A percentile compares a stretch with the other conserved stretches of the same genome.
Conservation (phyloP, 2,888 invertebrate genomes). For the Harpalus rubripes region DNA sequence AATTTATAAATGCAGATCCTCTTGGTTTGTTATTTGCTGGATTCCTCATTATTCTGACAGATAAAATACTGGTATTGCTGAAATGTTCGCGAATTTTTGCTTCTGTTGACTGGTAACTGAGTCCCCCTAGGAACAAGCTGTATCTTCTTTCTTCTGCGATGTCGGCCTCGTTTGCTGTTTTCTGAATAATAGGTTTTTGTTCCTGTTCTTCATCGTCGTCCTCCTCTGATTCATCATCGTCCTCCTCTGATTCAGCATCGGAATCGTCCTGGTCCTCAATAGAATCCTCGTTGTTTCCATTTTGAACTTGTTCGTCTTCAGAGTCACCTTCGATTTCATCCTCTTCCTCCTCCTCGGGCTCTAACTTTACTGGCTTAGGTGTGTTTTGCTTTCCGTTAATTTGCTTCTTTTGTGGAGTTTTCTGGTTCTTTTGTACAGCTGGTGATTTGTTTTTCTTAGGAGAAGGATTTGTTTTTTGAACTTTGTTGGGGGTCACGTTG, state of each 20-base stretch:
- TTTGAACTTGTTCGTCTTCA: constrained; percentile 5
- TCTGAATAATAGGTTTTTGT: background rate
- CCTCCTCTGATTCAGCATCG: background rate
- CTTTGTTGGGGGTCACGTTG: background rate
- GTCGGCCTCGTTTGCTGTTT: background rate
- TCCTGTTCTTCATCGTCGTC: background rate
- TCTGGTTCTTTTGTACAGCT: background rate
- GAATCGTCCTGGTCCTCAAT: background rate
- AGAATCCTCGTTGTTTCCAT: background rate
- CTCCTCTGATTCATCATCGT: background rate
- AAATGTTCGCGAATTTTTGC: background rate
- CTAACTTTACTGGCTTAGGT: background rate
- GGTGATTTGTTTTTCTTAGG: constrained; percentile 11
- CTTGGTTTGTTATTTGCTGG: background rate
- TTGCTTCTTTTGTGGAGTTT: constrained; percentile 14
- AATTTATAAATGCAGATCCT: constrained; percentile 20
- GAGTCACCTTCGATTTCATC: background rate
- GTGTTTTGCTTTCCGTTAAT: constrained; percentile 12
- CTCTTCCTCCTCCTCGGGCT: background rate
- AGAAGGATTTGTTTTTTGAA: constrained; percentile 11
- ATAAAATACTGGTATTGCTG: background rate
- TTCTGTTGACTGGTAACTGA: background rate
- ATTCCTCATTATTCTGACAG: background rate
- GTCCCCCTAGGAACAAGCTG: background rate
- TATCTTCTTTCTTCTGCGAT: background rate